Evolutionary conservation across 2,888 invertebrate genomes (phyloP).

Genomic region (Platycnemis pennipes): DNA sequence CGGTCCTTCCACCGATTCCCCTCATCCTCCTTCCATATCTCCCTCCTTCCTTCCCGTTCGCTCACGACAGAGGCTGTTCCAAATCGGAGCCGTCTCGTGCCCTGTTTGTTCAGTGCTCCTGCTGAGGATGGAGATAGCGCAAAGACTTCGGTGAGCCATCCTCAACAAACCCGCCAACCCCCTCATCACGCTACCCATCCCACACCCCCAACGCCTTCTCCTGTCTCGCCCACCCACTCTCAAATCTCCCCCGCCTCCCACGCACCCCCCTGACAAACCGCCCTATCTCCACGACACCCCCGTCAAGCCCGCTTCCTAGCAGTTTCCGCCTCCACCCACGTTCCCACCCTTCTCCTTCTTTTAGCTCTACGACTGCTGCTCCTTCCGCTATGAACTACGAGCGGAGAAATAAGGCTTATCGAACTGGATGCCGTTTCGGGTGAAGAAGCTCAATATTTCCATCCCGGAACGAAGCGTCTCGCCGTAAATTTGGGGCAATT

Average conservation of each 20-base stretch:
- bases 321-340: not conserved
- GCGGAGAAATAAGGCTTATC: not conserved
- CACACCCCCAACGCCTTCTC: not conserved
- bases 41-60: not conserved
- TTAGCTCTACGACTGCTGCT: not conserved
- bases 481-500: conserved; percentile 24
- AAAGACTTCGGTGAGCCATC: conserved; percentile 39
- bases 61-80: conserved; percentile 19
- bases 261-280: not conserved
- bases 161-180: conserved; percentile 41
- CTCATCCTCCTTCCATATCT: not conserved
- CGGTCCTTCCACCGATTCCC: not conserved
- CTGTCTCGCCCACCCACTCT: too few relatives aligned
- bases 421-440: conserved; percentile 11
- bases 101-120: conserved; percentile 65
- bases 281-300: not conserved
- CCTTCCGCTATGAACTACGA: not conserved
- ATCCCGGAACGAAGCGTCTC: conserved; percentile 14
- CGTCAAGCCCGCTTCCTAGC: not conserved
- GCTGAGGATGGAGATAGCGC: conserved; percentile 62
- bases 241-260: not conserved
- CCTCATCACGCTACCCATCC: not conserved
- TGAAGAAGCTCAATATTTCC: conserved; percentile 22
- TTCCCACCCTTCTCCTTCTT: not conserved
- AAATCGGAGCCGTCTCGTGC: conserved; percentile 50